A percentile compares a stretch with the other conserved stretches of the same genome.
These are phyloP conservation scores for Hipposideros larvatus DNA, from an alignment of 2,797 vertebrate genomes.

Conservation along the genomic window DNA sequence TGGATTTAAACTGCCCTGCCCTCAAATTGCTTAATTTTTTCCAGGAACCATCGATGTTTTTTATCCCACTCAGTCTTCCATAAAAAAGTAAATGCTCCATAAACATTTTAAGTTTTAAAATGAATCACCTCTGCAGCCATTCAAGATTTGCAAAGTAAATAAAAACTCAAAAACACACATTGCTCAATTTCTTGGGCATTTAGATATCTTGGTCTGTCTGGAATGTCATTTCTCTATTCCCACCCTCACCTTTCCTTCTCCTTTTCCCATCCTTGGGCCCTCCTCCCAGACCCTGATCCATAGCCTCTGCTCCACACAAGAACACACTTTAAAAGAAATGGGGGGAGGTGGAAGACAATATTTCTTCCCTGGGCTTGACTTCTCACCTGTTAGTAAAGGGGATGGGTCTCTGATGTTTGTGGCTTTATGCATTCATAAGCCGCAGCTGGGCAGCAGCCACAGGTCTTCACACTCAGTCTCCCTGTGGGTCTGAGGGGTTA, in stretches of 20 bases:
- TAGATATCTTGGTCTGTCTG: background rate
- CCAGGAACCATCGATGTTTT: slow-evolving; percentile 33
- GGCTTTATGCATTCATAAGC: background rate
- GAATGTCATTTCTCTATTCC: background rate
- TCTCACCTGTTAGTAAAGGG: background rate
- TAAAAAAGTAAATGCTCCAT: slow-evolving; percentile 17
- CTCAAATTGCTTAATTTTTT: slow-evolving; percentile 40
- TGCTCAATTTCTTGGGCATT: background rate
- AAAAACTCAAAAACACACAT: slow-evolving; percentile 44
- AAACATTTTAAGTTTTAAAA: slow-evolving; percentile 50
- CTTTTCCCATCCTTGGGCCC: background rate
- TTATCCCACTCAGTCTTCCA: background rate
- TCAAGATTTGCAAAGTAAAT: slow-evolving; percentile 41
- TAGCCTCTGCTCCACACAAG: background rate
- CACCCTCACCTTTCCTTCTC: background rate
- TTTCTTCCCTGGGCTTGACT: background rate
- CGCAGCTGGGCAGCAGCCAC: background rate
- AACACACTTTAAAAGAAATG: background rate
- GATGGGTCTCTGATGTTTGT: background rate
- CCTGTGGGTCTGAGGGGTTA: background rate
- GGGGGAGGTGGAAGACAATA: background rate
- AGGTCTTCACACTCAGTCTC: background rate
- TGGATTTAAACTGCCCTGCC: slow-evolving; percentile 40
- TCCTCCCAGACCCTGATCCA: background rate
- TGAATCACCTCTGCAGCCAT: slow-evolving; percentile 44